Base-by-base conservation (phyloP, 1,140 invertebrate species). In the Mamestra configurata region DNA sequence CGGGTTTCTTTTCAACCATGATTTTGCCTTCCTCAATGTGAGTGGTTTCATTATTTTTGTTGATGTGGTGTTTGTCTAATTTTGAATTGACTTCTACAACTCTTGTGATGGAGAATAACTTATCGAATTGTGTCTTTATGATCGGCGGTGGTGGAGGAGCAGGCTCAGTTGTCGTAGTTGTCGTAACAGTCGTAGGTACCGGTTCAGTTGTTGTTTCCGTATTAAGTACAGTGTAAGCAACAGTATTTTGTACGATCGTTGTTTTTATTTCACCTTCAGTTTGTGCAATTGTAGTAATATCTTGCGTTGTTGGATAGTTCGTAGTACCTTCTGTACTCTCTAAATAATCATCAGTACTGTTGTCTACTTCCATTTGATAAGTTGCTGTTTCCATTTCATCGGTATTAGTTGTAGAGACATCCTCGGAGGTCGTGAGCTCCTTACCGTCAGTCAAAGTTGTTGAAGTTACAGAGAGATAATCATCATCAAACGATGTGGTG, bases 51-150 rank as follows among this genome's bases (percentile, higher is more conserved):
- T 96, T 95, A 79, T 96, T 96, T 66, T 95, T 96, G 77, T 96
- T 96, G 24, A 96, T 84, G 64, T 94, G 93, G 35, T 95, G 92
- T 89, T 96, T 96, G 66, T 96, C 95, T 86, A 96, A 93, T 89
- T 96, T 96, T 0, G 96, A 96, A 49, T 96, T 95, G 15, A 97
- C 95, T 92, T 97, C 96, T 1, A 96, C 96, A 77, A 97, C 95
- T 89, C 96, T 95, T 88, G 96, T 97, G 6, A 97, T 95, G 83
- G 96, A 96, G 80, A 97, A 96, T 10, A 97, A 84, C 90, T 96
- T 96, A 83, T 97, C 95, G 66, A 96, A 94, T 83, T 94, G 93
- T 35, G 92, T 94, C 89, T 94, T 94, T n/a, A 92, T 82, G 55
- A 94, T 89, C n/a, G 94, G 92, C 49, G 93, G 76, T 75, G 84